phyloP scores from a whole-genome alignment of 2,888 invertebrate species.

The Chrysolina haemoptera region DNA sequence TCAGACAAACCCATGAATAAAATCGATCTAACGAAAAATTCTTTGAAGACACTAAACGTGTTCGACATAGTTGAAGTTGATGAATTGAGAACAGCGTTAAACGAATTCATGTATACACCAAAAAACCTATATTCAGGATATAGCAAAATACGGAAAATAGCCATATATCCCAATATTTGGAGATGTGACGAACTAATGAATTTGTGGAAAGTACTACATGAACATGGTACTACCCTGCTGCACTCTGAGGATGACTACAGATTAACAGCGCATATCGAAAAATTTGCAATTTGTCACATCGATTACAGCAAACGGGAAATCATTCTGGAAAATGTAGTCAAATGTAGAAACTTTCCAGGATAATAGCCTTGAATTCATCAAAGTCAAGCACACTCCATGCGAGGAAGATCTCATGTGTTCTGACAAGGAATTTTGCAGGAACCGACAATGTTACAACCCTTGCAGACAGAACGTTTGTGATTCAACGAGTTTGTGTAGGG shows the following conservation, averaged over 20 bases:
- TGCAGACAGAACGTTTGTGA: conserved; percentile 1
- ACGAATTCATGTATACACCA: background rate
- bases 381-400: background rate
- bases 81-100: background rate
- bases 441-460: conserved; percentile 7
- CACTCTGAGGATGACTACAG: background rate
- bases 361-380: too few species aligned
- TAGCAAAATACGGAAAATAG: background rate
- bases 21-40: background rate
- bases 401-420: background rate
- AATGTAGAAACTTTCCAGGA: too few species aligned
- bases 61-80: background rate
- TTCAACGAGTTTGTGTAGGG: background rate
- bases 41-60: background rate
- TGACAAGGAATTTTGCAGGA: background rate
- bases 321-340: too few species aligned
- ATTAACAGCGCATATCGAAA: background rate
- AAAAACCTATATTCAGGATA: background rate
- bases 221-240: background rate
- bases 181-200: background rate
- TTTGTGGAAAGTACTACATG: background rate
- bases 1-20: conserved; percentile 3
- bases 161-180: background rate
- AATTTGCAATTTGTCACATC: background rate
- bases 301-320: too few species aligned